phyloP scores from a whole-genome alignment of 2,888 invertebrate genomes.

The Lepidocyrtinus sp. region DNA sequence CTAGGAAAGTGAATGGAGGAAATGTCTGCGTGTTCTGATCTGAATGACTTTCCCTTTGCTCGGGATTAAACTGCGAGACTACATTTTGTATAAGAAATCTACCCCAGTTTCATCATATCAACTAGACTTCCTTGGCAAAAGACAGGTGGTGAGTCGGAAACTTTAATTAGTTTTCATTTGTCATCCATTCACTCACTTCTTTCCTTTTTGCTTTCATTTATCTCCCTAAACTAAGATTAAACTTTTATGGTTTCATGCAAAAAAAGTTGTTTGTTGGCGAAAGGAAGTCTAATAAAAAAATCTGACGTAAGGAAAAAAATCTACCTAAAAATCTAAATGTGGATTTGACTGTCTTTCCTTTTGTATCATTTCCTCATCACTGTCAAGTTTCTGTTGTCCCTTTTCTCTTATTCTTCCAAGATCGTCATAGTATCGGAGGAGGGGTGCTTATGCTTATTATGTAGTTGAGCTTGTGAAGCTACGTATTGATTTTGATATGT shows the following conservation, averaged over 20 bases:
- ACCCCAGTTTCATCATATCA: constrained; percentile 9
- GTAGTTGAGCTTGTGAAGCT: too few species aligned
- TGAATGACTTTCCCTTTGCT: constrained; percentile 38
- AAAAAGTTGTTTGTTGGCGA: too few species aligned
- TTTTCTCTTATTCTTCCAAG: too few species aligned
- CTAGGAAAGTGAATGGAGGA: not conserved
- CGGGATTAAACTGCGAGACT: constrained; percentile 19
- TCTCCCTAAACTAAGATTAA: not conserved
- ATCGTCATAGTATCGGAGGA: too few species aligned
- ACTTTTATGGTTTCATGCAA: too few species aligned
- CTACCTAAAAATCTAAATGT: too few species aligned
- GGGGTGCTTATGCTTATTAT: too few species aligned
- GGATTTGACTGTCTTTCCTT: not conserved
- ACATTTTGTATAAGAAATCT: not conserved
- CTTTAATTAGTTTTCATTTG: constrained; percentile 59
- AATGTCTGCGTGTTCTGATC: not conserved
- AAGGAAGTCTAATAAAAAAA: too few species aligned
- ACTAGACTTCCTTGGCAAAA: not conserved
- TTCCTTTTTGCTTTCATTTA: not conserved
- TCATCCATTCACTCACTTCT: constrained; percentile 38
- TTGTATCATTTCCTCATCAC: not conserved
- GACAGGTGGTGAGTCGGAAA: constrained; percentile 52
- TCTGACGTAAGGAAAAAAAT: too few species aligned
- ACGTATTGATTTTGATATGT: too few species aligned
- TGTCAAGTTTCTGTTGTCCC: not conserved